Evolutionary conservation across 2,797 vertebrate species (phyloP).

Genomic region (Decapterus maruadsi): DNA sequence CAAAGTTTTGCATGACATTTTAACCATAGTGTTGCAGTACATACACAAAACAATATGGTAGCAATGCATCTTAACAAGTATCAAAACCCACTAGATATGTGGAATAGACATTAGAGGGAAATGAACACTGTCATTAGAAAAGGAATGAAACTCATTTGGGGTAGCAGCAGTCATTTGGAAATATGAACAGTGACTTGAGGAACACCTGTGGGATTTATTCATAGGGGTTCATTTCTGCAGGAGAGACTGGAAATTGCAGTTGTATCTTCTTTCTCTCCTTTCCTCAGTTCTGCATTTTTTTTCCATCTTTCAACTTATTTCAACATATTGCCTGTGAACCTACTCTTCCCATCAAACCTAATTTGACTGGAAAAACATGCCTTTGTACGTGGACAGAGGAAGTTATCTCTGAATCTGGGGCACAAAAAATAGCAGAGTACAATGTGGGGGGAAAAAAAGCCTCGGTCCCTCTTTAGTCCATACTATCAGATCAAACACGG

Average conservation of each 20-base stretch:
- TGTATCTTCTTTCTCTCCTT: neutral
- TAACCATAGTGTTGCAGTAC: conserved; percentile 30
- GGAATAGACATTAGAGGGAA: conserved; percentile 24
- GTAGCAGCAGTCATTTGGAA: conserved; percentile 1
- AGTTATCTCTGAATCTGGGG: conserved; percentile 39
- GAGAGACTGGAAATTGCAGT: neutral
- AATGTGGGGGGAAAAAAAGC: neutral
- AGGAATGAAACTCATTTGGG: conserved; percentile 11
- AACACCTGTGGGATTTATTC: conserved; percentile 8
- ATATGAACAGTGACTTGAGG: neutral
- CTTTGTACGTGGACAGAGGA: conserved; percentile 2
- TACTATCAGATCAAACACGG: conserved; percentile 27
- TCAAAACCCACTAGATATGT: conserved; percentile 23
- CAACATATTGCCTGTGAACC: conserved; percentile 23
- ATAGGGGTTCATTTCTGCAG: neutral
- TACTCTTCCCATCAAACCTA: conserved; percentile 19
- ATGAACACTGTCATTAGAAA: conserved; percentile 35
- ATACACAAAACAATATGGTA: conserved; percentile 26
- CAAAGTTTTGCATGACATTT: conserved; percentile 38
- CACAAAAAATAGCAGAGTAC: conserved; percentile 35
- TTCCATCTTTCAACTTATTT: conserved; percentile 10
- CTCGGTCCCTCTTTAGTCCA: conserved; percentile 19
- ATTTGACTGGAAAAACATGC: conserved; percentile 23
- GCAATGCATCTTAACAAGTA: conserved; percentile 24
- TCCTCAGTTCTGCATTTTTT: conserved; percentile 13